Conservation (phyloP, 2,113 vertebrate species). For the Lamprotornis superbus region DNA sequence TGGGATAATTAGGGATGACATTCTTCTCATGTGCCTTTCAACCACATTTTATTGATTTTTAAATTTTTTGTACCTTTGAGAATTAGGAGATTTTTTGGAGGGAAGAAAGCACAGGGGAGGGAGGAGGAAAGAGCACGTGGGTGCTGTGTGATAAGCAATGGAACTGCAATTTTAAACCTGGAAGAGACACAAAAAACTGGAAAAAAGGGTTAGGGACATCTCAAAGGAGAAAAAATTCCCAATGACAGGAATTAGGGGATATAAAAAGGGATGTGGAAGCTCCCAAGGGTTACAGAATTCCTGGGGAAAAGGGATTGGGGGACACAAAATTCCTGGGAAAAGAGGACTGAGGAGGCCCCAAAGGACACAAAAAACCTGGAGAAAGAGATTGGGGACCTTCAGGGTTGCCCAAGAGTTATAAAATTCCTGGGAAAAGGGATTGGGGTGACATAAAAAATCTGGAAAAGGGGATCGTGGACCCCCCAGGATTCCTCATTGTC, state of each 20-base stretch:
- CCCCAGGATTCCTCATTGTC: background rate
- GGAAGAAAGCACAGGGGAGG: background rate
- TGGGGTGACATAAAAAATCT: background rate
- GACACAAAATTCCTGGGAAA: background rate
- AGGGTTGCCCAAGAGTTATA: rapidly evolving
- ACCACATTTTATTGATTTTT: background rate
- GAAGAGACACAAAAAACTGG: background rate
- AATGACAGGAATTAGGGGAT: rapidly evolving
- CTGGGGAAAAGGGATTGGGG: background rate
- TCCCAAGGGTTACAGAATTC: background rate
- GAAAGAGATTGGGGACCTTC: background rate
- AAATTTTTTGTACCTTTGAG: background rate
- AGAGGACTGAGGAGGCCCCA: background rate
- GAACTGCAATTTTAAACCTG: background rate
- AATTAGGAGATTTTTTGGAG: background rate
- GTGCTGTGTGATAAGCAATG: background rate
- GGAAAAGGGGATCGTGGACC: background rate
- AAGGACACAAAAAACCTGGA: background rate
- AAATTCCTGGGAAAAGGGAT: background rate
- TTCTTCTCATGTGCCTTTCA: background rate
- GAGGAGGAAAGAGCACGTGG: background rate
- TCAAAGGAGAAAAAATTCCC: background rate
- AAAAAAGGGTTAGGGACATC: background rate
- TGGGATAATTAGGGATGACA: background rate
- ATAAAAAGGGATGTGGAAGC: background rate